Percentiles rank a stretch among this genome's conserved stretches.
These are phyloP conservation scores for Leptodactylus fallax DNA, from an alignment of 2,797 vertebrate genomes.

Conservation along the genomic window DNA sequence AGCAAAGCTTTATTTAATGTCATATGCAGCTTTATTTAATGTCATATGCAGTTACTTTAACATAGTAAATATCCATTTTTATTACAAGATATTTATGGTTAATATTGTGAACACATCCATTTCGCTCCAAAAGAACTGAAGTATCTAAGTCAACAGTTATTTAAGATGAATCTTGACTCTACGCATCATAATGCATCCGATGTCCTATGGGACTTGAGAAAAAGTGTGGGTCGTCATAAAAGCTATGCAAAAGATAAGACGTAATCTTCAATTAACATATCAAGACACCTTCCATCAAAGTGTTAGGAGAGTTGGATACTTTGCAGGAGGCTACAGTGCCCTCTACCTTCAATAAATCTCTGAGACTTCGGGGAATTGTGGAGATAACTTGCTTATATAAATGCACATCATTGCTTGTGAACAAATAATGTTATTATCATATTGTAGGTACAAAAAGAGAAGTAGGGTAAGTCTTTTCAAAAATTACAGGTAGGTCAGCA, in stretches of 20 bases:
- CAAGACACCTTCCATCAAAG: constrained; percentile 57
- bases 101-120: neutral
- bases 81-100: neutral
- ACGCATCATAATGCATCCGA: constrained; percentile 35
- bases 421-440: constrained; percentile 51
- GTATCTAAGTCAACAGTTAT: constrained; percentile 35
- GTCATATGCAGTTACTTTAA: neutral
- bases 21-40: neutral
- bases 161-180: constrained; percentile 17
- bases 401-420: constrained; percentile 27
- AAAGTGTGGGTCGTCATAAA: constrained; percentile 47
- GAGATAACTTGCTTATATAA: constrained; percentile 26
- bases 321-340: constrained; percentile 31
- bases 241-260: constrained; percentile 47
- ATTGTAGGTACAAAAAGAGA: constrained; percentile 19
- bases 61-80: neutral
- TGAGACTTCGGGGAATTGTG: constrained; percentile 18
- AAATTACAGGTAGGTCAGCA: neutral
- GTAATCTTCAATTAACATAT: constrained; percentile 48
- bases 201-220: constrained; percentile 38
- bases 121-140: constrained; percentile 12
- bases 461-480: neutral
- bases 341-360: constrained; percentile 20
- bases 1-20: neutral
- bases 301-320: constrained; percentile 36